phyloP scores from a whole-genome alignment of 2,888 invertebrate species.

The Trissonchulus sp. region DNA sequence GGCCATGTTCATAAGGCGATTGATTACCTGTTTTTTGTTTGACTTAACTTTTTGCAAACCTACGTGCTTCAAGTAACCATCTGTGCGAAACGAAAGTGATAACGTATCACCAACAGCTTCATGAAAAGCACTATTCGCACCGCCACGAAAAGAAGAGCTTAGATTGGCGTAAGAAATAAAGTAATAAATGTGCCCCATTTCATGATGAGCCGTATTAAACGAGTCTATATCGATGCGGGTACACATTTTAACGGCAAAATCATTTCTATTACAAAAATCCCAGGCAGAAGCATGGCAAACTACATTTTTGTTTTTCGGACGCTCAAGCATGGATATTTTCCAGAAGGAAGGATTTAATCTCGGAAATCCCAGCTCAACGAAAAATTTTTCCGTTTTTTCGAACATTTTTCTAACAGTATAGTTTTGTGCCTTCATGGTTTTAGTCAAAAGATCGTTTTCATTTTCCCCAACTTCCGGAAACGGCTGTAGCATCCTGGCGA shows the following conservation, averaged over 20 bases:
- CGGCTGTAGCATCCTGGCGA: neutral
- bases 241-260: conserved; percentile 41
- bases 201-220: conserved; percentile 47
- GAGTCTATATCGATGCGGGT: conserved; percentile 40
- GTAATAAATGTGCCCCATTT: conserved; percentile 50
- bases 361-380: conserved; percentile 48
- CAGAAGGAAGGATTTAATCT: conserved; percentile 46
- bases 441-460: neutral
- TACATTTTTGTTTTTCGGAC: neutral
- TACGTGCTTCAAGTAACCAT: conserved; percentile 64
- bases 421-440: neutral
- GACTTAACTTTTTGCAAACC: no score
- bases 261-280: conserved; percentile 46
- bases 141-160: conserved; percentile 43
- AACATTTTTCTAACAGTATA: conserved; percentile 39
- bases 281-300: conserved; percentile 51
- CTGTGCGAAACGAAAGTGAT: conserved; percentile 64
- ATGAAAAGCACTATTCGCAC: conserved; percentile 37
- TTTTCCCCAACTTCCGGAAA: neutral
- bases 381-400: conserved; percentile 41
- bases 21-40: conserved; percentile 53
- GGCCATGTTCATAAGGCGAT: conserved; percentile 73
- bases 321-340: neutral
- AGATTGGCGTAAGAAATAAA: conserved; percentile 44
- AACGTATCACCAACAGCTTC: conserved; percentile 63